phyloP scores from a whole-genome alignment of 1,140 invertebrate genomes.

The Achatina immaculata region DNA sequence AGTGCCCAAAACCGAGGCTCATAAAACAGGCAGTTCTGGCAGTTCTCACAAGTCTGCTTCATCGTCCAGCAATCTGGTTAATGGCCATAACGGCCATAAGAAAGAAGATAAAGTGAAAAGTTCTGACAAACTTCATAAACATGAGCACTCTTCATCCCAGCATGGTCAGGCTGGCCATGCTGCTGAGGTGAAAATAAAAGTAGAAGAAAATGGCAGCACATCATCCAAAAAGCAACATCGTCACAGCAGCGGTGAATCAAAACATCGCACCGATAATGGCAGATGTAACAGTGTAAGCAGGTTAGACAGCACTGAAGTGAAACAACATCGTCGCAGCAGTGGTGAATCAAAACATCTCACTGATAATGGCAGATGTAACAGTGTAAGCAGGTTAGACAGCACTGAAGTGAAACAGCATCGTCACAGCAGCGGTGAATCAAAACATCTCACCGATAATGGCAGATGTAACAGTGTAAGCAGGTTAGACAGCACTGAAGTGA shows the following conservation, averaged over 20 bases:
- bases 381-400: background rate
- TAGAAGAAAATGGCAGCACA: background rate
- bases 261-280: background rate
- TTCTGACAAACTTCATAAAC: background rate
- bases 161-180: background rate
- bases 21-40: background rate
- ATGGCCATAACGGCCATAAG: background rate
- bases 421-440: background rate
- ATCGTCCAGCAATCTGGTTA: background rate
- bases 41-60: background rate
- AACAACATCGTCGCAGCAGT: background rate
- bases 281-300: background rate
- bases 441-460: background rate
- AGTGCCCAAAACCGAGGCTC: background rate
- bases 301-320: background rate
- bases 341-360: background rate
- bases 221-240: background rate
- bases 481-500: no score
- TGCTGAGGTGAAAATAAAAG: background rate
- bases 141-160: background rate
- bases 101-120: background rate
- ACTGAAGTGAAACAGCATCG: background rate
- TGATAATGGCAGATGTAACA: background rate
- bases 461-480: background rate
- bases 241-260: background rate